Evolutionary conservation across 2,888 invertebrate species (phyloP), one percentile per base, ranked within the genome.

Genomic region (Athrips mouffetella): DNA sequence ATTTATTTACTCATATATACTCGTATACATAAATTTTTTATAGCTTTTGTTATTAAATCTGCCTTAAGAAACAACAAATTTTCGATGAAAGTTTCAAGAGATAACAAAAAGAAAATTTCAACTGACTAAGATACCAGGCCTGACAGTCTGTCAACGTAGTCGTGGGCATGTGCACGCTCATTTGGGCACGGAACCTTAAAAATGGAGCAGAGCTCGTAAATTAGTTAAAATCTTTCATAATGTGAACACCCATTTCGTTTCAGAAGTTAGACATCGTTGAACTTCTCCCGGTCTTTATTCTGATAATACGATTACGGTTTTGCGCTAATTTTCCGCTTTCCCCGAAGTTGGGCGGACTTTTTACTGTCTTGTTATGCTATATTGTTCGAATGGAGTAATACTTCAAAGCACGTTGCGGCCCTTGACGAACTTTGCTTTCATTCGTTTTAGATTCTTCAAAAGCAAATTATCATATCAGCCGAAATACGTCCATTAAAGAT

Each of bases 151-250:
- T n/a, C n/a, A n/a, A n/a, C n/a, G n/a, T n/a, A n/a, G n/a, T n/a
- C n/a, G n/a, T n/a, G n/a, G n/a, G n/a, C n/a, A n/a, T n/a, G n/a
- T n/a, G n/a, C n/a, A n/a, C n/a, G n/a, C n/a, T n/a, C n/a, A n/a
- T n/a, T n/a, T n/a, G n/a, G 3, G 11, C 20, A 37, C 21, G 2
- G 25, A 8, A 3, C 30, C 20, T 18, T 21, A 33, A 46, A 40
- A 39, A 50, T 18, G 3, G 18, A 35, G 15, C 35, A 40, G 40
- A 31, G 4, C 13, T 20, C 37, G 33, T 45, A 45, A 49, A 45
- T 46, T 23, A 44, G 37, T 31, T 47, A 47, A 41, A 47, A 41
- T 41, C 31, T 33, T 35, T 48, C 23, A 30, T 48, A 48, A 48
- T 42, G 35, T 33, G 35, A 35, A 45, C 45, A 35, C 13, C 31